Evolutionary conservation across 2,888 invertebrate genomes (phyloP), one percentile per base, ranked within the genome.

Genomic region (Eupithecia centaureata): DNA sequence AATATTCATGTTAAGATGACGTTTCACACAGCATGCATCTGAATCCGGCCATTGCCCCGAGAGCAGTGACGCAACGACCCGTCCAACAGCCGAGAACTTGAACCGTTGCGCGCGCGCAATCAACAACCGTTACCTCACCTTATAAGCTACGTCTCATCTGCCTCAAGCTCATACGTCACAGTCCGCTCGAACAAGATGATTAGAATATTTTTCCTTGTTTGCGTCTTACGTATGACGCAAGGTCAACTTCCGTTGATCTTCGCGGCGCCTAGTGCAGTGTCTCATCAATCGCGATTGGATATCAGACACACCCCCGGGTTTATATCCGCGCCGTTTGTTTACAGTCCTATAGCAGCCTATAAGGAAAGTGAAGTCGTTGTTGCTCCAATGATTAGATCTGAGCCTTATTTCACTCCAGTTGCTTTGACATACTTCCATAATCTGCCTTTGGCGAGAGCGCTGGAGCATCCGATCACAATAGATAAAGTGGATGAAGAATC

Each of bases 261-360:
- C 72, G 86, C 90, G 22, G 91, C 94, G 32, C 94, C 94, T 1
- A 94, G 93, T 77, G 91, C 94, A 54, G 94, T 94, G 27, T 94
- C 94, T 1, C 93, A 94, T 79, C 94, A 94, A 79, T 94, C 94
- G 61, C 89, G 94, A 61, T 87, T 94, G 62, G 92, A 94, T 74
- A 91, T 95, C 57, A 84, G 82, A 63, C 87, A 90, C 63, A 79
- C 80, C 27, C 89, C 88, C 30, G 79, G 77, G 0, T 76, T 83
- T 35, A 72, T 89, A 70, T 72, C 85, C 2, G 73, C 81, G 0
- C 88, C 89, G 1, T 65, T 90, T 12, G 75, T 91, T 42, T 91
- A 91, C 67, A 88, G 82, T 67, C 89, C 85, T 33, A 69, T 79
- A 25, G 74, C 80, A 0, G 64, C 86, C 28, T 83, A 82, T 59